A percentile compares a stretch with the other conserved stretches of the same genome.
Conservation (phyloP, 2,797 vertebrate species). For the Poecilia wingei region DNA sequence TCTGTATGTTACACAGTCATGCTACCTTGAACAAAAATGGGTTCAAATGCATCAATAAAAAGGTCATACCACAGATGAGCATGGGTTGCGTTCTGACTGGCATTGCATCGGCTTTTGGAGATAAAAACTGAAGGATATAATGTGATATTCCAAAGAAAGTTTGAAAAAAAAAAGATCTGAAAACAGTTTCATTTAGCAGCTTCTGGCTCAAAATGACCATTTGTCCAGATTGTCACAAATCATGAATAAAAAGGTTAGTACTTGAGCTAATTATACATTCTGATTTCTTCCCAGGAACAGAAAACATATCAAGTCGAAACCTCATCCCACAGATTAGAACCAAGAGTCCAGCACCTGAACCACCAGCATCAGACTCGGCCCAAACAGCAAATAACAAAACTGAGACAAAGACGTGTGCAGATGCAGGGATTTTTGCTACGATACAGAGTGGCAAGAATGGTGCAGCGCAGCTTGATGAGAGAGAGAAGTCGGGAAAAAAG, state of each 20-base stretch:
- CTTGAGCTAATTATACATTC: conserved; percentile 36
- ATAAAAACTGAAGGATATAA: neutral
- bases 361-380: conserved; percentile 51
- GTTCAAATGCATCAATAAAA: neutral
- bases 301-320: conserved; percentile 75
- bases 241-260: neutral
- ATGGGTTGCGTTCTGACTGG: neutral
- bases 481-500: conserved; percentile 34
- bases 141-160: neutral
- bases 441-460: conserved; percentile 40
- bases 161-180: neutral
- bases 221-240: neutral
- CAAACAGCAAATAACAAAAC: conserved; percentile 44
- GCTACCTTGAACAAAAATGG: neutral
- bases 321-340: conserved; percentile 73
- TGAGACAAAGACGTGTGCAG: conserved; percentile 36
- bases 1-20: neutral
- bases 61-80: neutral
- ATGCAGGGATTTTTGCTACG: conserved; percentile 53
- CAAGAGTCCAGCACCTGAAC: conserved; percentile 56
- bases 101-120: neutral
- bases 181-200: neutral
- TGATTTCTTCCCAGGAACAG: conserved; percentile 73
- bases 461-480: conserved; percentile 35
- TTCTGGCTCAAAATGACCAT: neutral